Conservation (phyloP, 2,113 vertebrate genomes). For the Toxostoma redivivum region DNA sequence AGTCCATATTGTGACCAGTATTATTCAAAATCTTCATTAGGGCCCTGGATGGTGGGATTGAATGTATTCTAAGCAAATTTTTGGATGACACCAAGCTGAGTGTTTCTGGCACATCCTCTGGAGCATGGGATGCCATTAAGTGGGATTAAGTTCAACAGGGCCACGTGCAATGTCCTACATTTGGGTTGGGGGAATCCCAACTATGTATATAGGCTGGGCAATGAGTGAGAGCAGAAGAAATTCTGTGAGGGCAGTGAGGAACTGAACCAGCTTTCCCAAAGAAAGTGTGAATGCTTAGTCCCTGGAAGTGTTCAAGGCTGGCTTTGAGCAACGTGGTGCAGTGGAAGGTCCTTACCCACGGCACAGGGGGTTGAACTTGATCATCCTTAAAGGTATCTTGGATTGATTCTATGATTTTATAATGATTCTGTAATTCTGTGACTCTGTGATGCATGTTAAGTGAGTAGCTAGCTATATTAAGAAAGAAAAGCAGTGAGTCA, state of each 20-base stretch:
- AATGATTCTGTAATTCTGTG: not conserved
- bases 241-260: not conserved
- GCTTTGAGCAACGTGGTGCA: not conserved
- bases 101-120: not conserved
- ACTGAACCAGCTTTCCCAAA: not conserved
- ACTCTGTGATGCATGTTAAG: not conserved
- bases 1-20: accelerated
- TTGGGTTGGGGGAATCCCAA: not conserved
- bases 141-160: not conserved
- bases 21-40: not conserved
- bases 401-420: not conserved
- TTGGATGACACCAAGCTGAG: accelerated
- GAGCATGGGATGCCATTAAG: not conserved
- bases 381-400: not conserved
- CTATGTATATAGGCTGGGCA: not conserved
- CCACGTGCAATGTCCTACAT: no score
- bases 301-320: not conserved
- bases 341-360: not conserved
- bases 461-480: not conserved
- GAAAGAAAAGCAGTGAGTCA: not conserved
- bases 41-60: not conserved
- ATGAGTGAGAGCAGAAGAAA: not conserved
- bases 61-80: not conserved
- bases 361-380: accelerated
- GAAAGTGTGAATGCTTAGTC: accelerated